These are phyloP conservation scores for Ormia ochracea DNA, from an alignment of 2,888 invertebrate genomes.

Conservation along the genomic window DNA sequence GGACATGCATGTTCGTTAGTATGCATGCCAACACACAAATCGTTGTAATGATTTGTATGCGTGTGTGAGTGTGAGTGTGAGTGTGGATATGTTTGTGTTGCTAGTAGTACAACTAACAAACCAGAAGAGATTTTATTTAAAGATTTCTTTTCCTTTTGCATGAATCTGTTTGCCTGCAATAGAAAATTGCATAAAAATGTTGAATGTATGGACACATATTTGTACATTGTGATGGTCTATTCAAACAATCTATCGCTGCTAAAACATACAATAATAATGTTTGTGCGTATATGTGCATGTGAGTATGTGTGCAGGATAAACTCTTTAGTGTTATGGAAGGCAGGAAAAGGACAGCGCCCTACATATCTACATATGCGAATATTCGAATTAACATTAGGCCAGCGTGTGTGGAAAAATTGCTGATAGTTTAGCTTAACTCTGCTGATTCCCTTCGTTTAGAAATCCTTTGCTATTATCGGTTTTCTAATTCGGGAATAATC, in stretches of 20 bases:
- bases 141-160: background rate
- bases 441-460: too few relatives aligned
- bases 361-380: background rate
- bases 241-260: slow-evolving; percentile 6
- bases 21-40: slow-evolving; percentile 18
- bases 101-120: slow-evolving; percentile 12
- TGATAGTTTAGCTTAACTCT: background rate
- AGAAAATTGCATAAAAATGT: slow-evolving; percentile 49
- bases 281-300: too few relatives aligned
- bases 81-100: background rate
- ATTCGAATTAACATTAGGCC: slow-evolving; percentile 5
- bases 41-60: background rate
- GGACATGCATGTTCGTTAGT: slow-evolving; percentile 7
- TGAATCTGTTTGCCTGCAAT: slow-evolving; percentile 10
- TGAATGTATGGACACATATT: slow-evolving; percentile 32
- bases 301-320: background rate
- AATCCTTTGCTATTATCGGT: too few relatives aligned
- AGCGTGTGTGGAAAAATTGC: background rate
- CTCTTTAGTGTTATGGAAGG: background rate
- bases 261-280: background rate
- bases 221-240: slow-evolving; percentile 1
- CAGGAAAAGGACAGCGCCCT: background rate
- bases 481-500: too few relatives aligned
- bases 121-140: slow-evolving; percentile 37
- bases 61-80: background rate